Evolutionary conservation across 2,797 vertebrate species (phyloP), one percentile per base, ranked within the genome.

Genomic region (Hyperoplus lanceolatus): DNA sequence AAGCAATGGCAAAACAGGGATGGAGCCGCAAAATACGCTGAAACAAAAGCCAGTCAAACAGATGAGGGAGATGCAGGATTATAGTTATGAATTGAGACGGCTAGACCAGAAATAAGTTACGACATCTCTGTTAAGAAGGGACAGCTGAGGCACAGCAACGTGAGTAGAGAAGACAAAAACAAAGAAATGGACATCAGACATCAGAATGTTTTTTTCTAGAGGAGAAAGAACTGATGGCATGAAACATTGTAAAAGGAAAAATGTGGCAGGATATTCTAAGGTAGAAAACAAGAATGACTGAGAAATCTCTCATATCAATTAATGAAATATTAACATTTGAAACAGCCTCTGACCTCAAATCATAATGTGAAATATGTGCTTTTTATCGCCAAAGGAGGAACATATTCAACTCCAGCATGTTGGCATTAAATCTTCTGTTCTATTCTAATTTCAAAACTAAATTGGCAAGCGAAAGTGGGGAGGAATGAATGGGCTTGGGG

Each of bases 81-180:
- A 41, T 16, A 62, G 60, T 64, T 60, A 70, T 16, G 62, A 68
- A 46, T 69, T 1, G 15, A 79, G 59, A 48, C 43, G 59, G 42
- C 16, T 48, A 50, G 14, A 73, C 29, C 5, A 77, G 55, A 49
- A 61, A 66, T 68, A 11, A 83, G 42, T 13, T 59, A 13, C 29
- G 73, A 73, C 72, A 62, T 65, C 41, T 85, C 46, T 49, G 75
- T 54, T 46, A 41, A 29, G 16, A 51, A 18, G 65, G 84, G 64
- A 58, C 2, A 0, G 39, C 56, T 16, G 39, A 70, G 51, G 36
- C 55, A 56, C n/a, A 57, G 9, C 39, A 13, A 79, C 50, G 50
- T 16, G 21, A 68, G 42, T 45, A 56, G 36, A 67, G 8, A 15
- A 29, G n/a, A 56, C 3, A 45, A 41, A 18, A 56, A 49, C 21